phyloP scores from a whole-genome alignment of 2,113 vertebrate genomes.

The Gavia stellata region DNA sequence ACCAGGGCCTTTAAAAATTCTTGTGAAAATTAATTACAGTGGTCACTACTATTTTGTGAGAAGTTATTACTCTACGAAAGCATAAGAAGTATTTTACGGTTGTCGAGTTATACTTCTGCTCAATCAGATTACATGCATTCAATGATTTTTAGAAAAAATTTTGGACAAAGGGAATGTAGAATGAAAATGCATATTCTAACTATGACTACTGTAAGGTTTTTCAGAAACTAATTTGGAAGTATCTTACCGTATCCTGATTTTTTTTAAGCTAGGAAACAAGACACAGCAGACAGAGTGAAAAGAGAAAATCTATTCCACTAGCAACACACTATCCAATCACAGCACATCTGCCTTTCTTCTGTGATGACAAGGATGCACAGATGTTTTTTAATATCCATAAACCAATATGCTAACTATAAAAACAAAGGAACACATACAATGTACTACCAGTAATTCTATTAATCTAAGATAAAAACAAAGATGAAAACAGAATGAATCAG shows the following conservation, averaged over 20 bases:
- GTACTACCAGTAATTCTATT: slow-evolving; percentile 55
- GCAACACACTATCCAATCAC: slow-evolving; percentile 32
- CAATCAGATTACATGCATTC: background rate
- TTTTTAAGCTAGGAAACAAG: slow-evolving; percentile 42
- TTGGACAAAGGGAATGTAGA: background rate
- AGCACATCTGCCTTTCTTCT: slow-evolving; percentile 56
- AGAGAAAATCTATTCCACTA: slow-evolving; percentile 55
- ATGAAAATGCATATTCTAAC: slow-evolving; percentile 17
- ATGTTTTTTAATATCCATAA: slow-evolving; percentile 71
- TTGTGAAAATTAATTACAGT: background rate
- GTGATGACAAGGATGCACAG: slow-evolving; percentile 63
- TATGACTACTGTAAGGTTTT: background rate
- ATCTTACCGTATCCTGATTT: background rate
- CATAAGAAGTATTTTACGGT: background rate
- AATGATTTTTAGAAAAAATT: background rate
- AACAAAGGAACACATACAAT: slow-evolving; percentile 65
- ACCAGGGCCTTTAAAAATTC: background rate
- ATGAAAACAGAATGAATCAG: slow-evolving; percentile 50
- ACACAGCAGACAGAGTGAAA: slow-evolving; percentile 5
- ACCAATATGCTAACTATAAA: slow-evolving; percentile 71
- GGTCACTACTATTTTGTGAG: background rate
- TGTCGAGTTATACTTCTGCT: background rate
- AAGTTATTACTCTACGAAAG: background rate
- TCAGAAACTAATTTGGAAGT: slow-evolving; percentile 30
- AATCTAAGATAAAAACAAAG: slow-evolving; percentile 62